Conservation (phyloP, 2,888 invertebrate genomes). For the Fabriciana adippe region DNA sequence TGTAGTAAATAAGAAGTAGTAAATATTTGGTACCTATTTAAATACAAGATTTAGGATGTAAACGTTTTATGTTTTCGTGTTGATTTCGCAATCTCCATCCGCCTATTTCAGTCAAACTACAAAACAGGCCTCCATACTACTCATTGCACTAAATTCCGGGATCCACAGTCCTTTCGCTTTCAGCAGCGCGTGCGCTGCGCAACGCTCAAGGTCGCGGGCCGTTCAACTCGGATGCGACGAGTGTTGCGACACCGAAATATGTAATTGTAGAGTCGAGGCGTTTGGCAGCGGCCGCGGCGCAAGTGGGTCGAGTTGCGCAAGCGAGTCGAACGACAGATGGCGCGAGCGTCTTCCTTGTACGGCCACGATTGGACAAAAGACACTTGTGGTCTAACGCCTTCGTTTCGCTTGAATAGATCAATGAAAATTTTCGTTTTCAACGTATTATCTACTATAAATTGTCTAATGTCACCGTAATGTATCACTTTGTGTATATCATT, state of each 20-base stretch:
- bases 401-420: background rate
- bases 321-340: conserved; percentile 73
- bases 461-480: too few relatives aligned
- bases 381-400: conserved; percentile 6
- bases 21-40: too few relatives aligned
- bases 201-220: conserved; percentile 80
- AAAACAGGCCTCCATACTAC: conserved; percentile 24
- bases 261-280: conserved; percentile 79
- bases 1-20: too few relatives aligned
- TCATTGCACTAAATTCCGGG: conserved; percentile 58
- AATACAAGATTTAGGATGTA: too few relatives aligned
- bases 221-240: conserved; percentile 82
- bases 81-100: too few relatives aligned
- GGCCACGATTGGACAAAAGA: conserved; percentile 46
- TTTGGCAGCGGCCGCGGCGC: conserved; percentile 76
- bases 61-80: too few relatives aligned
- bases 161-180: conserved; percentile 75
- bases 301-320: conserved; percentile 81
- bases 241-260: conserved; percentile 80
- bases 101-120: too few relatives aligned
- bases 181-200: conserved; percentile 74
- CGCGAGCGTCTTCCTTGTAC: conserved; percentile 74
- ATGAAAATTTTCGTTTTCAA: background rate
- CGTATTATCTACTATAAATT: too few relatives aligned
- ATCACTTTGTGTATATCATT: too few relatives aligned